Percentiles rank a stretch among this genome's conserved stretches.
Conservation (phyloP, 2,113 vertebrate species). For the Hippocampus barbouri region DNA sequence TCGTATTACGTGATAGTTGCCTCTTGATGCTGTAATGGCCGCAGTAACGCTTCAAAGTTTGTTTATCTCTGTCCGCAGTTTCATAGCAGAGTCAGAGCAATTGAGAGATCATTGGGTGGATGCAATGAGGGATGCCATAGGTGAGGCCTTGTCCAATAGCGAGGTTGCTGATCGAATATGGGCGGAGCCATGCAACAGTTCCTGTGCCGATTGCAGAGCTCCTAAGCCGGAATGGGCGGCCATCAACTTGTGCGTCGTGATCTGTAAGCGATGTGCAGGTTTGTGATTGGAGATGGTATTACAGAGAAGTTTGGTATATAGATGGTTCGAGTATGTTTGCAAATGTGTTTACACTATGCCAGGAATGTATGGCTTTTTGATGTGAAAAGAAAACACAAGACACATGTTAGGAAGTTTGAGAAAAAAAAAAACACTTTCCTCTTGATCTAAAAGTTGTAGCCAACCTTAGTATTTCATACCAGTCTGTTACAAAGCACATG, state of each 20-base stretch:
- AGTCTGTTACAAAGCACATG: background rate
- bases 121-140: constrained; percentile 80
- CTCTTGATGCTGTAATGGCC: constrained; percentile 21
- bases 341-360: background rate
- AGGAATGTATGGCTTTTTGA: background rate
- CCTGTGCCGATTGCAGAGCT: constrained; percentile 84
- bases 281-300: constrained; percentile 12
- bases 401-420: background rate
- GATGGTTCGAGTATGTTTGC: background rate
- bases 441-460: background rate
- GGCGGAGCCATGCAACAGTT: constrained; percentile 76
- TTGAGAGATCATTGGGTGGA: constrained; percentile 87
- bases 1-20: background rate
- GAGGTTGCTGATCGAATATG: constrained; percentile 87
- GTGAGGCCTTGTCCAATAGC: constrained; percentile 82
- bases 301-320: background rate
- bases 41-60: constrained; percentile 9
- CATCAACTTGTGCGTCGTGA: constrained; percentile 89
- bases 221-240: constrained; percentile 88
- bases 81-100: constrained; percentile 80
- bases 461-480: constrained; percentile 7
- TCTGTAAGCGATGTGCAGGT: constrained; percentile 96
- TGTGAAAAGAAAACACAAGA: background rate
- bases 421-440: background rate
- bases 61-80: constrained; percentile 68